phyloP scores from a whole-genome alignment of 2,888 invertebrate species.

The Tethea ocularis region DNA sequence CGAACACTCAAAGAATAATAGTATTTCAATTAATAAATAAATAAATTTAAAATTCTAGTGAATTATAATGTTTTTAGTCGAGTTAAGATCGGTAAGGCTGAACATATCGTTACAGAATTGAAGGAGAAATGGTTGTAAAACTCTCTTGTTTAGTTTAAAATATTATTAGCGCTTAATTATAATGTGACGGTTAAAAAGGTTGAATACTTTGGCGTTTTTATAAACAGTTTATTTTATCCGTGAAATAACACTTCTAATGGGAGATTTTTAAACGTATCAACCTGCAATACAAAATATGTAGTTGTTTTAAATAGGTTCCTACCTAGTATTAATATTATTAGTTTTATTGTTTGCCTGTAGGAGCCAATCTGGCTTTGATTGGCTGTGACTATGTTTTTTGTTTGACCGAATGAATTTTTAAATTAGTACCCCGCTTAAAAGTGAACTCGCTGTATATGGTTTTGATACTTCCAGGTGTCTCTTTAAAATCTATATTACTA shows the following conservation, averaged over 20 bases:
- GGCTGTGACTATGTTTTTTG: too few relatives aligned
- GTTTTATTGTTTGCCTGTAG: too few relatives aligned
- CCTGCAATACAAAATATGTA: background rate
- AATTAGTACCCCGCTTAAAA: background rate
- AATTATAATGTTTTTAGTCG: background rate
- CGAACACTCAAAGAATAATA: background rate
- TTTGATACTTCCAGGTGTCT: background rate
- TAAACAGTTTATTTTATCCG: background rate
- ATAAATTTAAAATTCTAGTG: background rate
- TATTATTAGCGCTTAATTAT: background rate
- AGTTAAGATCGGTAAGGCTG: slow-evolving; percentile 43
- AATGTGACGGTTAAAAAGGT: background rate
- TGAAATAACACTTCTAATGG: too few relatives aligned
- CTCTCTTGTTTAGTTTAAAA: slow-evolving; percentile 17
- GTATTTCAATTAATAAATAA: slow-evolving; percentile 1
- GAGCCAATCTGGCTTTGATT: too few relatives aligned
- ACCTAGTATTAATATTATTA: too few relatives aligned
- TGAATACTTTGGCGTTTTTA: background rate
- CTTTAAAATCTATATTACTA: too few relatives aligned
- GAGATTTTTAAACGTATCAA: too few relatives aligned
- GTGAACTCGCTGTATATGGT: background rate
- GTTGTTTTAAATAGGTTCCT: too few relatives aligned
- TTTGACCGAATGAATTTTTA: background rate
- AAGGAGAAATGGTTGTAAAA: slow-evolving; percentile 45
- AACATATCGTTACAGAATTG: slow-evolving; percentile 45